Base-by-base conservation (phyloP, 2,797 vertebrate genomes). In the Cetoscarus ocellatus region DNA sequence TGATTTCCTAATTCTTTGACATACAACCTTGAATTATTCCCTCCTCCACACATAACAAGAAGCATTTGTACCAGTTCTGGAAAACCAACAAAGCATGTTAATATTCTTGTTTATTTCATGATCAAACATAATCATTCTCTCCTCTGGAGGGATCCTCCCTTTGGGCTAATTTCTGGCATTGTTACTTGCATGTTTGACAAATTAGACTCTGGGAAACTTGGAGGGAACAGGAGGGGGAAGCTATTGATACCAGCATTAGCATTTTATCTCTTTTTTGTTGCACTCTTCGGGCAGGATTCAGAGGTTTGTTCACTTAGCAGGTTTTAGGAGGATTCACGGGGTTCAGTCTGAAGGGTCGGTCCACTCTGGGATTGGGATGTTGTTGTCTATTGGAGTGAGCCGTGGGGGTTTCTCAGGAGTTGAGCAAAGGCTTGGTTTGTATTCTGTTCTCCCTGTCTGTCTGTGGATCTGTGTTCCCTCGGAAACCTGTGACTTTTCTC, bases 21-120 rank as follows among this genome's bases (percentile, higher is more conserved):
- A 87, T 89, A 86, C 90, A 93, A 92, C 93, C 94, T 94, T 92
- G 92, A 92, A 87, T 92, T 86, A 84, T 88, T 91, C 84, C 80
- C 80, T 76, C 85, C 83, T 82, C 67, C 75, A 57, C 68, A 73
- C 80, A 80, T 77, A 88, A 90, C 84, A 92, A 85, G 70, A 87
- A 76, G 60, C 84, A 77, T 91, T 92, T 90, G 85, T 88, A 92
- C 74, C 81, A 79, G 67, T 90, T 93, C 83, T 90, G 82, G 77
- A 90, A 90, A 91, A 81, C 81, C 77, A 93, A 93, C 93, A 93
- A 93, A 91, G 91, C 86, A 86, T 88, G 91, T 74, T 91, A 91
- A 93, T 92, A 77, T 88, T 91, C 77, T 92, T 94, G 90, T 94
- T 94, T 93, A 86, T 93, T 91, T 78, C 74, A 67, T 90, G 92